phyloP scores from a whole-genome alignment of 2,113 vertebrate species.

The Tenrec ecaudatus region DNA sequence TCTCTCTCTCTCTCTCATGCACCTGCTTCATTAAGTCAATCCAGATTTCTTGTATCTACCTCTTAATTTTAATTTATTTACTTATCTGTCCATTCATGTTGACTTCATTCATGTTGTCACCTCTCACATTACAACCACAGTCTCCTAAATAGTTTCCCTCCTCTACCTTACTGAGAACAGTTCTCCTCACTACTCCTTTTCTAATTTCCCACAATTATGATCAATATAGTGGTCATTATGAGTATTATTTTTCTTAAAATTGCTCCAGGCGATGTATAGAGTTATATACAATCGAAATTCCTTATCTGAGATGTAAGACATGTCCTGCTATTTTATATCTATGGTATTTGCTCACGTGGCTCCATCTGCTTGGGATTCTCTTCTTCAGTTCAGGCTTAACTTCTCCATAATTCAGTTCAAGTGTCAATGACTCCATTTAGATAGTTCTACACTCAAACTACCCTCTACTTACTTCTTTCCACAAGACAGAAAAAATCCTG shows the following conservation, averaged over 20 bases:
- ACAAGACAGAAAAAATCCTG: background rate
- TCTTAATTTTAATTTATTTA: background rate
- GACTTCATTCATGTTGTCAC: background rate
- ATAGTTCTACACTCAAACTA: background rate
- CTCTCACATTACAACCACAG: background rate
- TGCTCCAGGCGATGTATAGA: background rate
- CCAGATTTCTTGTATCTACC: background rate
- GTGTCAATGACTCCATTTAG: background rate
- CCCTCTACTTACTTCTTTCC: background rate
- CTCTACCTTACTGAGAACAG: too few species aligned
- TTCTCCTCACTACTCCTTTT: background rate
- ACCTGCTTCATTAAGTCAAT: background rate
- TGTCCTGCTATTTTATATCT: background rate
- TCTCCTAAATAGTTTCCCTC: background rate
- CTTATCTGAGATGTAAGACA: background rate
- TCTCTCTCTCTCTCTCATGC: background rate
- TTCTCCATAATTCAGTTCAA: background rate
- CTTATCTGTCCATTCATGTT: background rate
- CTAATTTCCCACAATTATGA: background rate
- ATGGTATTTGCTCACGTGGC: background rate
- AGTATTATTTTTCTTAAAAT: background rate
- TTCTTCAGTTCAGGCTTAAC: background rate
- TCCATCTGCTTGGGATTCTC: background rate
- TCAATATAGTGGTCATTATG: background rate
- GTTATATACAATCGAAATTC: background rate